Percentiles rank a stretch among this genome's conserved stretches.
These are phyloP conservation scores for Chamaetylas fuelleborni DNA, from an alignment of 2,113 vertebrate genomes.

Conservation along the genomic window DNA sequence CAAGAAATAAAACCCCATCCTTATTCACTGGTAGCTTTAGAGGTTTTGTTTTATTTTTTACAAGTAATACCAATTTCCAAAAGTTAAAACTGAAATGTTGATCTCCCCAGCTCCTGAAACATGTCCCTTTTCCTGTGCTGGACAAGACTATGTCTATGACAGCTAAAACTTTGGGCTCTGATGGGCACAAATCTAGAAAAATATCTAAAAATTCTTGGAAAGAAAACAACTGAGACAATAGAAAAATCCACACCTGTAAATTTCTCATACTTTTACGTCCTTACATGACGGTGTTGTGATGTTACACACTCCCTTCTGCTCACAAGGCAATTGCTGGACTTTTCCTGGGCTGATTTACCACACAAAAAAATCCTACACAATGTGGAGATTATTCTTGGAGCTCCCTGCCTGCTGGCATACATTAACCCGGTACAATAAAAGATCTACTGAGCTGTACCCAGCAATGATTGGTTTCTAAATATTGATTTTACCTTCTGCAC, in stretches of 20 bases:
- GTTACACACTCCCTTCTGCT: neutral
- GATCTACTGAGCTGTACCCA: neutral
- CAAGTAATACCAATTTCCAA: neutral
- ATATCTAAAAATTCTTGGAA: neutral
- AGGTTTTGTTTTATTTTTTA: neutral
- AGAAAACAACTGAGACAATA: neutral
- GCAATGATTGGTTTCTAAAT: neutral
- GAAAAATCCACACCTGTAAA: neutral
- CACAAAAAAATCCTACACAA: neutral
- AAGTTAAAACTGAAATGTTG: neutral
- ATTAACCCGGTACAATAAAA: neutral
- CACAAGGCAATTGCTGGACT: neutral
- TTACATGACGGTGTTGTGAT: neutral
- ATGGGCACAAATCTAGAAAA: neutral
- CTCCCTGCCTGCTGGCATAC: neutral
- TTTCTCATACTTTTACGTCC: neutral
- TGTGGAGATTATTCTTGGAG: neutral
- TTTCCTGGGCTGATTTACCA: neutral
- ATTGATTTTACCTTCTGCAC: neutral
- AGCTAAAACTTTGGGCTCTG: neutral
- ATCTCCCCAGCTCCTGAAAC: neutral
- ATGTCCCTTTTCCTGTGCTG: neutral
- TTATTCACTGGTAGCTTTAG: neutral
- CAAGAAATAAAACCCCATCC: rapidly evolving
- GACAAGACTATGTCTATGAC: neutral